Base-by-base conservation (phyloP, 2,113 vertebrate species). In the Australoheros scitulus region DNA sequence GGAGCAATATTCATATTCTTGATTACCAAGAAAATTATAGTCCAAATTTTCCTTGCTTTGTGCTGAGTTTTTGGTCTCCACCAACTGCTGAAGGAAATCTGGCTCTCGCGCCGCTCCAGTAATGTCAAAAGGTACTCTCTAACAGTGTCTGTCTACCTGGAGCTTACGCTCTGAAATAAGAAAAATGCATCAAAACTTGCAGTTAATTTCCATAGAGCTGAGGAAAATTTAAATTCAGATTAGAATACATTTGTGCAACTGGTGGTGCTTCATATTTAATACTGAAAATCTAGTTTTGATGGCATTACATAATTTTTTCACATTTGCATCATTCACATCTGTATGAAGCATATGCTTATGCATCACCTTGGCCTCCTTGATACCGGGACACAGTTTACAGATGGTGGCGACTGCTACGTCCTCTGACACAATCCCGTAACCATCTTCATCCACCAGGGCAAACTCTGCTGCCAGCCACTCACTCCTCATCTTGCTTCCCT, bases 351-450 rank as follows among this genome's bases (percentile, higher is more conserved):
- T n/a, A 26, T 5, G 2, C 11, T 11, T 6, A 18, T 18, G 50
- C 32, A 88, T 81, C 43, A 99, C 97, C 95, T 98, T 99, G 58
- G 97, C 94, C 77, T 99, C 98, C 84, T 97, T 99, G 92, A 98
- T 96, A 36, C 97, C 97, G 6, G 97, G 97, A 50, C 96, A 98
- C 57, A 99, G 97, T 43, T 96, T 97, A 89, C 97, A 97, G 92
- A 99, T 98, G 84, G 97, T 94, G 58, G 96, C 95, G 15, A 99
- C 98, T 0, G 97, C 96, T 0, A 96, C 96, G 9, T 99, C 97
- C 93, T 99, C 98, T 17, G 97, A 90, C 93, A 98, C 96, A 43
- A 99, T 97, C 50, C 98, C 97, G 22, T 99, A 97, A 4, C 98
- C 97, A 11, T 99, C 97, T 11, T 97, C 81, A 2, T 99, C 98